These are phyloP conservation scores for Mystacornis crossleyi DNA, from an alignment of 2,113 vertebrate species.

Conservation along the genomic window DNA sequence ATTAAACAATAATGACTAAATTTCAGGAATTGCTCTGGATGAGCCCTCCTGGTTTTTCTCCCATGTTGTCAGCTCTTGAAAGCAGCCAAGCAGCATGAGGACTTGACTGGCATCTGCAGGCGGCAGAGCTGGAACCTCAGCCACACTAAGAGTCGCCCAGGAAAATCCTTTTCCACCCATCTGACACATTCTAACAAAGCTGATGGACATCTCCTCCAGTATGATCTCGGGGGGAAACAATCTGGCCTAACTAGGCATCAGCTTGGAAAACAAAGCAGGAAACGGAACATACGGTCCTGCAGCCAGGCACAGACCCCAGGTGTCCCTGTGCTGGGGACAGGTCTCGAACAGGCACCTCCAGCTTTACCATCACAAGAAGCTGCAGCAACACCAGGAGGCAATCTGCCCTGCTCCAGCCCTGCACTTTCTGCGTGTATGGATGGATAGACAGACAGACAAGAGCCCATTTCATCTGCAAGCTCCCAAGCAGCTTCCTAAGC, in stretches of 20 bases:
- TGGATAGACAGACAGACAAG: background rate
- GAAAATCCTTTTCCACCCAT: background rate
- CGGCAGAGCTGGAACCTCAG: background rate
- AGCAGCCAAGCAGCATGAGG: background rate
- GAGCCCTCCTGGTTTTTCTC: background rate
- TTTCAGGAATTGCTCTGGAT: background rate
- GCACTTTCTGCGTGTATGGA: background rate
- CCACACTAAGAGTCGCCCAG: background rate
- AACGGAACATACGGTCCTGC: fast-evolving
- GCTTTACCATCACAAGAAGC: background rate
- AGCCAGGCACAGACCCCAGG: background rate
- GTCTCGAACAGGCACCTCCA: background rate
- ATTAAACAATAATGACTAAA: background rate
- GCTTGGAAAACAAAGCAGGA: background rate
- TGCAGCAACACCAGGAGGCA: background rate
- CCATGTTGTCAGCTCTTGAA: background rate
- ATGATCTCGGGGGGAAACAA: fast-evolving
- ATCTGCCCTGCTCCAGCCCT: background rate
- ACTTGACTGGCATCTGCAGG: background rate
- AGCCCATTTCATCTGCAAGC: background rate
- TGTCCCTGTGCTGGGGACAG: background rate
- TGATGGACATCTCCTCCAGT: background rate
- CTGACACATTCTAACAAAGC: background rate
- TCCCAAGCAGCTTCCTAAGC: background rate
- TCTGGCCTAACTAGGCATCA: background rate